These are phyloP conservation scores for Trilocha varians DNA, from an alignment of 2,888 invertebrate genomes.

Conservation along the genomic window DNA sequence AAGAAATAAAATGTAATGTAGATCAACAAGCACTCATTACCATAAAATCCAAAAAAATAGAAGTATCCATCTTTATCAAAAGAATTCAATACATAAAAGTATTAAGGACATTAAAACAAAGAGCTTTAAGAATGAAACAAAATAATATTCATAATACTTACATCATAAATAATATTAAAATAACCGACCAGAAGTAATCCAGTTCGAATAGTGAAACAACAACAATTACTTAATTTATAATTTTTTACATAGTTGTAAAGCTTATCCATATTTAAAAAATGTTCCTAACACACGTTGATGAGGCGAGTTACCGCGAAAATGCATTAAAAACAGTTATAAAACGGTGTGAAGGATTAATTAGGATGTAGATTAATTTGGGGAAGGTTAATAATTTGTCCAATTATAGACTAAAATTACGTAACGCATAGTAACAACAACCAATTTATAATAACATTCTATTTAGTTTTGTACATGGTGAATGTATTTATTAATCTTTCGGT, in stretches of 20 bases:
- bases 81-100: too few species aligned
- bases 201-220: not conserved
- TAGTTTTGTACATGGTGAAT: not conserved
- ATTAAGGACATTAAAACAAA: too few species aligned
- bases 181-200: not conserved
- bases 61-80: too few species aligned
- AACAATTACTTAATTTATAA: not conserved
- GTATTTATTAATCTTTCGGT: not conserved
- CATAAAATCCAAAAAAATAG: too few species aligned
- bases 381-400: conserved; percentile 6
- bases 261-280: not conserved
- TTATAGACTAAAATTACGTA: conserved; percentile 15
- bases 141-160: not conserved
- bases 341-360: not conserved
- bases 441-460: not conserved
- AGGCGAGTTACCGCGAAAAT: not conserved
- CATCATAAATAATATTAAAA: not conserved
- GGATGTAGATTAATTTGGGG: not conserved
- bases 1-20: too few species aligned
- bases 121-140: not conserved
- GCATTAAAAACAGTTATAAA: not conserved
- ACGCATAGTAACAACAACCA: not conserved
- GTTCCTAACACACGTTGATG: not conserved
- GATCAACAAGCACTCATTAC: too few species aligned
- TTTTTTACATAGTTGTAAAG: not conserved